These are phyloP conservation scores for Diadumene lineata DNA, from an alignment of 92 coral and sea anemone species.

Conservation along the genomic window DNA sequence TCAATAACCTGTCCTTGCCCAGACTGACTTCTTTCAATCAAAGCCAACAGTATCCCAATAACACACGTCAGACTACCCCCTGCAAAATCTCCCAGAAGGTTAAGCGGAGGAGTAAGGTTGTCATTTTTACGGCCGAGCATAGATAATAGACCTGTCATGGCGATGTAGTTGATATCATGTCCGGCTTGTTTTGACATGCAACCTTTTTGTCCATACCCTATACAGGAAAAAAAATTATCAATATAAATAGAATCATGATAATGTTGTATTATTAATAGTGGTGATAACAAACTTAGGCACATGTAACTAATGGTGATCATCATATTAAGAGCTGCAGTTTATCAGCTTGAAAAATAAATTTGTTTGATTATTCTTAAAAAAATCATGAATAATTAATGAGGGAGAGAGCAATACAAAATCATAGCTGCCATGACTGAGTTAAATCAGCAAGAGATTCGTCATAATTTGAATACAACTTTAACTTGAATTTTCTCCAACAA, in stretches of 20 bases:
- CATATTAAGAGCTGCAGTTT: not conserved
- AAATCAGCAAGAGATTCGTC: too few relatives aligned
- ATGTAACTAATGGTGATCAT: not conserved
- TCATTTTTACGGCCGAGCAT: slow-evolving; percentile 73
- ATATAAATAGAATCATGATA: not conserved
- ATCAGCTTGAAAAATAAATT: too few relatives aligned
- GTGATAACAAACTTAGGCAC: not conserved
- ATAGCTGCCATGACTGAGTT: too few relatives aligned
- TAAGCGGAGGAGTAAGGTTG: slow-evolving; percentile 83
- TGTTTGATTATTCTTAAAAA: too few relatives aligned
- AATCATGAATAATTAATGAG: too few relatives aligned
- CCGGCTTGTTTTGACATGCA: slow-evolving; percentile 72
- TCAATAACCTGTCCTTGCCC: slow-evolving; percentile 98
- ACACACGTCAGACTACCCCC: slow-evolving; percentile 91
- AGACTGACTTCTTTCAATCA: slow-evolving; percentile 83
- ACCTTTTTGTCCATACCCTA: slow-evolving; percentile 94
- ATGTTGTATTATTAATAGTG: not conserved
- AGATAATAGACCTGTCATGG: slow-evolving; percentile 78
- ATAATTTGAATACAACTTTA: too few relatives aligned
- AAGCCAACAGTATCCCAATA: slow-evolving; percentile 88
- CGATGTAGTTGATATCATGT: slow-evolving; percentile 92
- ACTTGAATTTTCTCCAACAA: too few relatives aligned
- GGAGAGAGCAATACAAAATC: too few relatives aligned
- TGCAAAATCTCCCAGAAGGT: slow-evolving; percentile 90
- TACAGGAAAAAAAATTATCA: not conserved